Evolutionary conservation across 2,797 vertebrate species (phyloP).

Genomic region (Trachops cirrhosus): DNA sequence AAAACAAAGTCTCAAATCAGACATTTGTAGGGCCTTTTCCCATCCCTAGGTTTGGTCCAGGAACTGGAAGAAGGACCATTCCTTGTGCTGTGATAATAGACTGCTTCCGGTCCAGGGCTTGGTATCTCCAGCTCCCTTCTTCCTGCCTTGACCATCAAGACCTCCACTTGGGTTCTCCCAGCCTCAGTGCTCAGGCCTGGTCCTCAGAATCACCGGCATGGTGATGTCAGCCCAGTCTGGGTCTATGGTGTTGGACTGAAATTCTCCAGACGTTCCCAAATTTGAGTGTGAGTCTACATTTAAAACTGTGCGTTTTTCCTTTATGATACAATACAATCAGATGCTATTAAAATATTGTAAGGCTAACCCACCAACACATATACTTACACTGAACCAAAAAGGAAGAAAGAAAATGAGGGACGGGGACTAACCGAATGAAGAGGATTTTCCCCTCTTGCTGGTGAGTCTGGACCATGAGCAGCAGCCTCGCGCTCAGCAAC

Average conservation of each 20-base stretch:
- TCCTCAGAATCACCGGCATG: neutral
- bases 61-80: neutral
- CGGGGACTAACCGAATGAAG: neutral
- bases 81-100: neutral
- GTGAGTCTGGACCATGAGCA: neutral
- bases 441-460: neutral
- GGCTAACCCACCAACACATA: neutral
- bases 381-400: neutral
- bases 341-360: neutral
- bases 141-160: neutral
- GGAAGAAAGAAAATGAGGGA: neutral
- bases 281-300: neutral
- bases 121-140: neutral
- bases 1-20: neutral
- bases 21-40: neutral
- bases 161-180: neutral
- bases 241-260: rapidly evolving
- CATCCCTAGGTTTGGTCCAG: neutral
- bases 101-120: neutral
- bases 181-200: neutral
- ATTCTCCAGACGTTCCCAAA: neutral
- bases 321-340: neutral
- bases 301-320: neutral
- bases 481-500: neutral
- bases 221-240: rapidly evolving